Evolutionary conservation across 2,113 vertebrate genomes (phyloP), one percentile per base, ranked within the genome.

Genomic region (Gallinago media): DNA sequence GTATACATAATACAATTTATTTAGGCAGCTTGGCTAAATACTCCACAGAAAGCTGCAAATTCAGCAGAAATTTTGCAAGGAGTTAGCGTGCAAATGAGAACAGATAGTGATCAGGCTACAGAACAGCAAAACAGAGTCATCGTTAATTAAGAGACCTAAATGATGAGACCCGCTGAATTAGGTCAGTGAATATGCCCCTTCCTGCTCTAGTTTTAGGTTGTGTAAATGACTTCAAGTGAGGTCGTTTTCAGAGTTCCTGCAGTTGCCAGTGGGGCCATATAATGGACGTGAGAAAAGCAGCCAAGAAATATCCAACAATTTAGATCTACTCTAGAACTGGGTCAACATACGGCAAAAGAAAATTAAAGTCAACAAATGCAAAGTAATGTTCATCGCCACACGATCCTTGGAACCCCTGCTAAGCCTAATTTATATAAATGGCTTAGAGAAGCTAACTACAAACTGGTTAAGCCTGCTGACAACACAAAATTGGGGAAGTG

Each of bases 381-480:
- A 97, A 97, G 94, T 95, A 97, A 97, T 70, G 96, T 89, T 97
- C 96, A 67, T 94, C 55, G 1, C 95, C 85, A 85, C 94, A 95
- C 15, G 59, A 96, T 89, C 85, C 87, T 87, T 31, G 9, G 91
- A 94, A 92, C 94, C 87, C 94, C 97, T 91, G 93, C 96, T 95
- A 91, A 85, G 94, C 91, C 93, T 97, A 97, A 97, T 97, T 97
- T 97, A 97, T 97, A 97, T 97, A 97, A 97, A 97, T 97, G 96
- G 89, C 93, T 94, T 84, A 3, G 4, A 96, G 96, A 96, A 96
- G 90, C 94, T 97, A 89, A 94, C 95, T 97, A 65, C 90, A 95
- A 91, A 97, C 92, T 79, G 81, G 91, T 95, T 97, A 94, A 94
- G 91, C 83, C 88, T 97, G 97, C 97, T 97, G 96, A 97, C 97